Base-by-base conservation (phyloP, 2,113 vertebrate genomes). In the Dromas ardeola region DNA sequence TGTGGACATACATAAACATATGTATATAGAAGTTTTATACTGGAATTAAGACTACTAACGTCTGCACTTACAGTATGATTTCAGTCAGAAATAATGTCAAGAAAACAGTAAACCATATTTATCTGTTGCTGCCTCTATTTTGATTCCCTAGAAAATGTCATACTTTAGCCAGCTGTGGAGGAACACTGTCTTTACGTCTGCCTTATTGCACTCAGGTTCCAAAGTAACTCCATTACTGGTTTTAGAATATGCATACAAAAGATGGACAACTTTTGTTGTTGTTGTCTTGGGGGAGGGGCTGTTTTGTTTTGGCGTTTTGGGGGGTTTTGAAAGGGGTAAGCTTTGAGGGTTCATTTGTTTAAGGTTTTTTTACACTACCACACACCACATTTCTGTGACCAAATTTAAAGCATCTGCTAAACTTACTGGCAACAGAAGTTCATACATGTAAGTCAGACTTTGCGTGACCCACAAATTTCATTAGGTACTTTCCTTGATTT, bases 381-480 rank as follows among this genome's bases (percentile, higher is more conserved):
- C 14, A 10, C 6, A 65, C 11, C 29, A 27, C 6, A 21, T 61
- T 79, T 72, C 43, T 80, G 23, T 8, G 40, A 71, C 15, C 25
- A 72, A 92, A 77, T 13, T 21, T 52, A n/a, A 80, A 45, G 3
- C 15, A 50, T 11, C 32, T 38, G 27, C 55, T 83, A 45, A 71
- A 81, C 3, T n/a, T 42, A 21, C 0, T 0, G 11, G 16, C 29
- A 85, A 55, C 5, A 49, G 8, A 50, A 67, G 9, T 20, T 50
- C 38, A 23, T 42, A 38, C 10, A 2, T 3, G 0, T 9, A 69
- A 62, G 6, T 34, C 61, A 85, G 61, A 50, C 47, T 36, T 45
- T 7, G 20, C 42, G 71, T 18, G 70, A 67, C 7, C 38, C 50
- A n/a, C 15, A 6, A 38, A 40, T 26, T 59, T 65, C 67, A 21